phyloP scores from a whole-genome alignment of 2,888 invertebrate species.

The Pterostichus niger region DNA sequence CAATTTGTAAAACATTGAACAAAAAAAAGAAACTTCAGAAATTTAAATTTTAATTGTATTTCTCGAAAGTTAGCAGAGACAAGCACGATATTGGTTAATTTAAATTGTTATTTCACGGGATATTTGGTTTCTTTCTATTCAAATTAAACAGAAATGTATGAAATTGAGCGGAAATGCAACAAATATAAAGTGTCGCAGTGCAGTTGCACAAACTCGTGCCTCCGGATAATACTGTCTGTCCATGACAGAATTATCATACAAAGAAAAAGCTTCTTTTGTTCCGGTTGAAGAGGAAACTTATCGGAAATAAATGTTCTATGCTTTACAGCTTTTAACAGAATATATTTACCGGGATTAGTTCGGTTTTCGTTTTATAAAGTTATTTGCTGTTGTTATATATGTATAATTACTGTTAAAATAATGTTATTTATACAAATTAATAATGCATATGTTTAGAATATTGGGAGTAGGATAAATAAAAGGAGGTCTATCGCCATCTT shows the following conservation, averaged over 20 bases:
- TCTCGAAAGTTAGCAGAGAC: not conserved
- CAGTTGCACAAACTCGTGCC: not conserved
- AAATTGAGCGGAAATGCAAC: constrained; percentile 27
- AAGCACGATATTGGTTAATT: constrained; percentile 8
- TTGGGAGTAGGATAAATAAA: too few species aligned
- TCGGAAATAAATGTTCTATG: too few species aligned
- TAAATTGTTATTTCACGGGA: constrained; percentile 22
- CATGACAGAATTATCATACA: constrained; percentile 33
- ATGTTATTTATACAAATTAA: too few species aligned
- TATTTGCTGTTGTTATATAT: too few species aligned
- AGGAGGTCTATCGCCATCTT: too few species aligned
- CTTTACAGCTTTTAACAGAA: too few species aligned
- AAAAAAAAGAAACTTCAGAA: constrained; percentile 18
- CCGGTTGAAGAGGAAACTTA: constrained; percentile 24
- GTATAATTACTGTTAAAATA: too few species aligned
- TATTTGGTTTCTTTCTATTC: constrained; percentile 17
- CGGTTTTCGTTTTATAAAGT: too few species aligned
- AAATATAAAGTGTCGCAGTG: constrained; percentile 13
- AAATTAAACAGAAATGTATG: not conserved
- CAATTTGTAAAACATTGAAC: not conserved
- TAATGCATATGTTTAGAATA: too few species aligned
- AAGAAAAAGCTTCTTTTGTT: constrained; percentile 38
- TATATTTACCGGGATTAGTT: too few species aligned
- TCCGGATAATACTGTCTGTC: constrained; percentile 7
- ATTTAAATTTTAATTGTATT: constrained; percentile 43